These are phyloP conservation scores for Hyperopisus bebe DNA, from an alignment of 2,113 vertebrate species.

Conservation along the genomic window DNA sequence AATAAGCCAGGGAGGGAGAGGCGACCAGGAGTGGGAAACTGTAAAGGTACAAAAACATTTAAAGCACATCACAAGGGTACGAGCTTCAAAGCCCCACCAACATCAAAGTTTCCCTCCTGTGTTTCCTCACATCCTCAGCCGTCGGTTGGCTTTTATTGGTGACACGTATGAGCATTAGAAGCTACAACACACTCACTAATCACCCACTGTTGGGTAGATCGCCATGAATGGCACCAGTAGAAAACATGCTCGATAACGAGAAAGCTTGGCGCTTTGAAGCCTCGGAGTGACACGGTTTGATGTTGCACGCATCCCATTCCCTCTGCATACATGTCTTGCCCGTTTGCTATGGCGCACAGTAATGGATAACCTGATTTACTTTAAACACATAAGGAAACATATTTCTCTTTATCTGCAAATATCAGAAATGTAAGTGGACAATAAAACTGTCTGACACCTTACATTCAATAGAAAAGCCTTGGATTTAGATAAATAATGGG, in stretches of 20 bases:
- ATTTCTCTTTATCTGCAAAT: conserved; percentile 12
- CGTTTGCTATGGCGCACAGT: background rate
- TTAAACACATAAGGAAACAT: background rate
- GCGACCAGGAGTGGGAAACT: conserved; percentile 27
- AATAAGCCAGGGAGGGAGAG: background rate
- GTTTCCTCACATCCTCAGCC: conserved; percentile 21
- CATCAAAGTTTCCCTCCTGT: conserved; percentile 48
- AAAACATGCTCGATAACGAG: background rate
- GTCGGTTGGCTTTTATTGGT: conserved; percentile 4
- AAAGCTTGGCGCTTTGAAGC: conserved; percentile 5
- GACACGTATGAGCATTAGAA: background rate
- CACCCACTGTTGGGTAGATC: conserved; percentile 12
- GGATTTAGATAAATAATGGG: background rate
- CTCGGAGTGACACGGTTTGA: background rate
- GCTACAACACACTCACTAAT: conserved; percentile 8
- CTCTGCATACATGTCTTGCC: background rate
- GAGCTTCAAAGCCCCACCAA: conserved; percentile 52
- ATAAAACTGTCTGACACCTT: background rate
- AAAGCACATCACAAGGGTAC: conserved; percentile 48
- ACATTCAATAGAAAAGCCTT: background rate
- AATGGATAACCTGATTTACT: conserved; percentile 10
- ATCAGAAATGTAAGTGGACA: background rate
- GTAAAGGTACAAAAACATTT: conserved; percentile 46
- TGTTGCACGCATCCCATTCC: background rate
- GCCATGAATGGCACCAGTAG: background rate